phyloP scores from a whole-genome alignment of 2,797 vertebrate species.

The Galaxias olidus region DNA sequence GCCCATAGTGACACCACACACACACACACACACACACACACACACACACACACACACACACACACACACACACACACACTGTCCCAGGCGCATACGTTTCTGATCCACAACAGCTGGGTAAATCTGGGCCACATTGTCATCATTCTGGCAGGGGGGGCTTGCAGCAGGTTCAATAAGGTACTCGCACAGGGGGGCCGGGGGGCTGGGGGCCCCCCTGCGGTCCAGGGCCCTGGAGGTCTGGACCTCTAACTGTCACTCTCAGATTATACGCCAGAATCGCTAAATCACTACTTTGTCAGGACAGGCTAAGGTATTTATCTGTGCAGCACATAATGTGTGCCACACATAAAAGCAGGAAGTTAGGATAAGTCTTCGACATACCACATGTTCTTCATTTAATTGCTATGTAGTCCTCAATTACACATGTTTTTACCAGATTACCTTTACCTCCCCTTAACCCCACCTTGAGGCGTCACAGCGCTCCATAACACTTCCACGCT shows the following conservation, averaged over 20 bases:
- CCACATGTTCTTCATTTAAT: background rate
- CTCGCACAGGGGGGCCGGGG: constrained; percentile 33
- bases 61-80: constrained; percentile 8
- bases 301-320: background rate
- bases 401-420: background rate
- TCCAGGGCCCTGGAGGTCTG: constrained; percentile 11
- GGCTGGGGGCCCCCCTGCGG: too few relatives aligned
- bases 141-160: constrained; percentile 40
- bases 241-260: constrained; percentile 23
- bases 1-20: background rate
- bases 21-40: constrained; percentile 11
- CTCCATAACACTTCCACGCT: constrained; percentile 34
- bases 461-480: background rate
- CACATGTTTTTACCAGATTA: background rate
- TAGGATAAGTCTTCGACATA: too few relatives aligned
- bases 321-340: constrained; percentile 5
- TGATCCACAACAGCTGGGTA: constrained; percentile 64
- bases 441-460: background rate
- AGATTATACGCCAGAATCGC: constrained; percentile 19
- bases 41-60: constrained; percentile 3
- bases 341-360: constrained; percentile 4
- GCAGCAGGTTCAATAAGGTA: constrained; percentile 39
- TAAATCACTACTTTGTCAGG: background rate
- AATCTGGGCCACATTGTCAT: constrained; percentile 42
- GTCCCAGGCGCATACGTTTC: constrained; percentile 10